These are phyloP conservation scores for Heteropelma amictum DNA, from an alignment of 2,888 invertebrate species.

Conservation along the genomic window DNA sequence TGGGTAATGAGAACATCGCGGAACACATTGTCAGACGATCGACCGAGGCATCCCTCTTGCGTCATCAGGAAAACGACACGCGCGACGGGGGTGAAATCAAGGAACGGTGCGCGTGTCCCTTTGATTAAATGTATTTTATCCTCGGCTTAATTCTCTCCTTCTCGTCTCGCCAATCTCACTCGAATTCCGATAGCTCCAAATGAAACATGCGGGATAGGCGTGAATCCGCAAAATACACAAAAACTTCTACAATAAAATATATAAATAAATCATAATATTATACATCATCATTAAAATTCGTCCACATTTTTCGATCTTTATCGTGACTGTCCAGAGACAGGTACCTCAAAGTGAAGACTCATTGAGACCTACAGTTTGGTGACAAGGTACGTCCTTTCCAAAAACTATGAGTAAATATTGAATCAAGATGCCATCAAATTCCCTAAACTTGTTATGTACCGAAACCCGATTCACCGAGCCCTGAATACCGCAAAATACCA, in stretches of 20 bases:
- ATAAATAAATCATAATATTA: too few species aligned
- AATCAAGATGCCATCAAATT: not conserved
- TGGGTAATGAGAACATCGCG: conserved; percentile 18
- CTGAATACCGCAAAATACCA: conserved; percentile 13
- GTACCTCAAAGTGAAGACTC: too few species aligned
- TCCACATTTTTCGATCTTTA: too few species aligned
- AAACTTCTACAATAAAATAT: too few species aligned
- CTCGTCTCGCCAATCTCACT: not conserved
- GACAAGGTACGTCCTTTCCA: too few species aligned
- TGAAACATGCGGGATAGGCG: too few species aligned
- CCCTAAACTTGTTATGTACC: not conserved
- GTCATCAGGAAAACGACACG: not conserved
- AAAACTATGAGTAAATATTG: too few species aligned
- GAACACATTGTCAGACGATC: conserved; percentile 11
- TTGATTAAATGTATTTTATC: not conserved
- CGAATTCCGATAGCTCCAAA: too few species aligned
- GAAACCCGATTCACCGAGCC: too few species aligned
- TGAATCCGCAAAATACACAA: too few species aligned
- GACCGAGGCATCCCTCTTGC: conserved; percentile 1
- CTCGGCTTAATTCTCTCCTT: not conserved
- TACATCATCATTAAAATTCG: too few species aligned
- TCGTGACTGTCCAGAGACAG: too few species aligned
- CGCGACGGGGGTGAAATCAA: not conserved
- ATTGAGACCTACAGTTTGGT: not conserved
- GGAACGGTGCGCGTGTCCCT: not conserved